These are phyloP conservation scores for Lamprotornis superbus DNA, from an alignment of 2,113 vertebrate species.

Conservation along the genomic window DNA sequence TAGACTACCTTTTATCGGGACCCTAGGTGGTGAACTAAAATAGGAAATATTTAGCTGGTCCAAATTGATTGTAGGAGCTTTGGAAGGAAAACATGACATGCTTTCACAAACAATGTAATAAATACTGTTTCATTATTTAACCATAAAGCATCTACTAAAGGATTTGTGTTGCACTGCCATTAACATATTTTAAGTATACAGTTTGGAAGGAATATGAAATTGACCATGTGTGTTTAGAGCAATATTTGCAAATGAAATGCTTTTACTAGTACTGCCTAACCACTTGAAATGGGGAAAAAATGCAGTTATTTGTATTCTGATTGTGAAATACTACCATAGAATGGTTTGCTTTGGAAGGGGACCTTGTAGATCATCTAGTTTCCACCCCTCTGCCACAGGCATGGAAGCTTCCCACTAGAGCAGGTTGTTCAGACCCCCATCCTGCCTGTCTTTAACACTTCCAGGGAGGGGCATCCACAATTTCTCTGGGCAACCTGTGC, in stretches of 20 bases:
- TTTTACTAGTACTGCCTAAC: neutral
- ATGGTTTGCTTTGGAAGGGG: neutral
- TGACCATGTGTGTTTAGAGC: slow-evolving; percentile 39
- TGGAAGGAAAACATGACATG: neutral
- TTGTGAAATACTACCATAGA: neutral
- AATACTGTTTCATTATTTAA: slow-evolving; percentile 17
- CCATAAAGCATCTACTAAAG: neutral
- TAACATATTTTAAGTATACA: slow-evolving; percentile 23
- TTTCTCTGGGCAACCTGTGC: neutral
- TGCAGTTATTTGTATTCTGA: neutral
- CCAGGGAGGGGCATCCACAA: neutral
- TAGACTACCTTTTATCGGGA: neutral
- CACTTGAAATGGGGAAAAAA: neutral
- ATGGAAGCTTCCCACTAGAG: neutral
- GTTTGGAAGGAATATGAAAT: slow-evolving; percentile 33
- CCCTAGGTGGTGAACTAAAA: neutral
- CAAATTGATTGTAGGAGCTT: neutral
- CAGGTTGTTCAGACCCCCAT: neutral
- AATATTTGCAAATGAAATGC: slow-evolving; percentile 30
- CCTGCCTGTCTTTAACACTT: neutral
- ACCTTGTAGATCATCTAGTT: neutral
- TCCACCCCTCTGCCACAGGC: too few species aligned
- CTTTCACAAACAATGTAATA: slow-evolving; percentile 13
- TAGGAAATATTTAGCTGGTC: neutral
- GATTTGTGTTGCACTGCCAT: neutral